Evolutionary conservation across 2,797 vertebrate species (phyloP).

Genomic region (Poeciliopsis turneri): DNA sequence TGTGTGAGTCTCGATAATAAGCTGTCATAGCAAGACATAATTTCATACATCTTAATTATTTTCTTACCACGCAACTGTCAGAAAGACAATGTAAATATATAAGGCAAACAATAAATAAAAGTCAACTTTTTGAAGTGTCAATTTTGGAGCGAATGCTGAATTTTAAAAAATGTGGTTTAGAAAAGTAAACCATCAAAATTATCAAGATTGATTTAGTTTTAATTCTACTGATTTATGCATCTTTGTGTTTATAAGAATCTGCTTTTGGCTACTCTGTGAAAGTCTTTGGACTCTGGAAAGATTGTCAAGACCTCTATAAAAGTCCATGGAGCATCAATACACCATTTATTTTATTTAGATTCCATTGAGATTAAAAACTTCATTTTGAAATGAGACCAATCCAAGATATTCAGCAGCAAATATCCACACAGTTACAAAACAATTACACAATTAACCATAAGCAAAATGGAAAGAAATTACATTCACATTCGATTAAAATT

Average conservation of each 20-base stretch:
- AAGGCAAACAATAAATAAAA: not conserved
- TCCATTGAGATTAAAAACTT: no score
- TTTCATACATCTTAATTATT: not conserved
- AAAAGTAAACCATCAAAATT: not conserved
- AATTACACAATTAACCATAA: not conserved
- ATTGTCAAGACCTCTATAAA: not conserved
- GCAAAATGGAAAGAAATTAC: not conserved
- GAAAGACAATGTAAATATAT: not conserved
- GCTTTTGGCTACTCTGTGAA: not conserved
- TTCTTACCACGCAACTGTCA: not conserved
- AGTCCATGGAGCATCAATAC: not conserved
- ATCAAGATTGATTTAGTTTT: not conserved
- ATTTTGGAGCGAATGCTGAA: not conserved
- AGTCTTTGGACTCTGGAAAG: not conserved
- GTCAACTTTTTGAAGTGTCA: not conserved
- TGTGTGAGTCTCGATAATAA: conserved; percentile 1
- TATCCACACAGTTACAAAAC: not conserved
- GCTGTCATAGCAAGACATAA: not conserved
- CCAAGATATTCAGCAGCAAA: not conserved
- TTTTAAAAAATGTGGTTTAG: not conserved
- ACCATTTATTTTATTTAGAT: not conserved
- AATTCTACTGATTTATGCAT: not conserved
- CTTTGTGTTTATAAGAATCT: not conserved
- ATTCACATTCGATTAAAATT: not conserved
- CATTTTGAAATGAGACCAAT: not conserved